A percentile compares a stretch with the other conserved stretches of the same genome.
Evolutionary conservation across 2,797 vertebrate genomes (phyloP).

Genomic region (Halcyon leucocephala): DNA sequence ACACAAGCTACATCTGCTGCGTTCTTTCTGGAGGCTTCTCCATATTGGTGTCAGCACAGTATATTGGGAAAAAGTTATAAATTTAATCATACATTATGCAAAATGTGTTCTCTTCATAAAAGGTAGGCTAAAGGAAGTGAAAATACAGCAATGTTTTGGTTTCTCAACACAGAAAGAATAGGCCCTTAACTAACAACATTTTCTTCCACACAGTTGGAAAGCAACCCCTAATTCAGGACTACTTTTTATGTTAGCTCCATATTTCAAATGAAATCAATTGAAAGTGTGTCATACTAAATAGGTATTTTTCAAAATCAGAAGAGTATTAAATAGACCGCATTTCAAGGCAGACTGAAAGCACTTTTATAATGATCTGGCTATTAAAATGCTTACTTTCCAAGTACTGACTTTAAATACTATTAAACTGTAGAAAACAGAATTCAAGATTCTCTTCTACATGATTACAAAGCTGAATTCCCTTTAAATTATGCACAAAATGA

Average conservation of each 20-base stretch:
- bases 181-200: not conserved
- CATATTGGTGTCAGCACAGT: not conserved
- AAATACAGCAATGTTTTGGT: not conserved
- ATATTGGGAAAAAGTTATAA: not conserved
- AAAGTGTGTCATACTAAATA: slow-evolving; percentile 8
- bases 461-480: not conserved
- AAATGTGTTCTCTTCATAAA: not conserved
- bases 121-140: not conserved
- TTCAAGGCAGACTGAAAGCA: not conserved
- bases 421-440: not conserved
- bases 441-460: not conserved
- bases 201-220: not conserved
- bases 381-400: not conserved
- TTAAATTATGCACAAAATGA: not conserved
- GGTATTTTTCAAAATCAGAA: not conserved
- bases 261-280: not conserved
- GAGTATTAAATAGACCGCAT: not conserved
- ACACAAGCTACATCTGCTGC: not conserved
- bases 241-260: not conserved
- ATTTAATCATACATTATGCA: not conserved
- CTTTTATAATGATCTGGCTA: not conserved
- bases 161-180: not conserved
- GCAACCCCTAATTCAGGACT: not conserved
- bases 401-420: not conserved
- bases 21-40: not conserved